A percentile compares a stretch with the other conserved stretches of the same genome.
Evolutionary conservation across 1,140 invertebrate genomes (phyloP).

Genomic region (Leptinotarsa lineolata): DNA sequence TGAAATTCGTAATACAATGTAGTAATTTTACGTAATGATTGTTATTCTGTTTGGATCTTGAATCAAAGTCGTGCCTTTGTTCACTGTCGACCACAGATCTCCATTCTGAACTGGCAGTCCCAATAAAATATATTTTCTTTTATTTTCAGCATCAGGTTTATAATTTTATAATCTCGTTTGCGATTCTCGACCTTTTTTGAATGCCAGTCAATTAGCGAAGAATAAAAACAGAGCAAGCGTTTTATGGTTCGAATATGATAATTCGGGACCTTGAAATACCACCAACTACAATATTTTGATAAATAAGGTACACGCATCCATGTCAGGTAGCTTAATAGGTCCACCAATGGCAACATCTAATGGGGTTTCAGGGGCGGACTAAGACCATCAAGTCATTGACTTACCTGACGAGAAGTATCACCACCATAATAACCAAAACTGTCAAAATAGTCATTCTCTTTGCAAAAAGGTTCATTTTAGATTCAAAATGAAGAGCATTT

Average conservation of each 20-base stretch:
- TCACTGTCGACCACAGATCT: no score
- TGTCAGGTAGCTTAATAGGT: slow-evolving; percentile 33
- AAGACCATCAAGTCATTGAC: no score
- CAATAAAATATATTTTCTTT: slow-evolving; percentile 33
- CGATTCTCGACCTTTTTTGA: slow-evolving; percentile 34
- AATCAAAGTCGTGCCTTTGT: no score
- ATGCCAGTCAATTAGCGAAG: slow-evolving; percentile 41
- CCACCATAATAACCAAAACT: no score
- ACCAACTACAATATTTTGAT: slow-evolving; percentile 42
- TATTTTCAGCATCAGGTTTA: slow-evolving; percentile 31
- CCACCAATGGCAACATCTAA: slow-evolving; percentile 30
- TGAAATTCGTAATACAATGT: no score
- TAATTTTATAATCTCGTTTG: slow-evolving; percentile 39
- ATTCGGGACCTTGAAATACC: slow-evolving; percentile 44
- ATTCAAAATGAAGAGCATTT: no score
- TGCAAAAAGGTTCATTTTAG: no score
- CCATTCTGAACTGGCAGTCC: background rate
- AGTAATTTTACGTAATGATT: no score
- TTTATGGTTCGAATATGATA: slow-evolving; percentile 44
- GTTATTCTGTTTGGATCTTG: no score
- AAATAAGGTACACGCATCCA: slow-evolving; percentile 42
- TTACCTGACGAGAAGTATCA: no score
- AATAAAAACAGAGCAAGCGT: slow-evolving; percentile 37
- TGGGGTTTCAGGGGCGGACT: slow-evolving; percentile 4
- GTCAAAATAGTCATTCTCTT: no score